Percentiles rank a stretch among this genome's conserved stretches.
These are phyloP conservation scores for Byasa hedistus DNA, from an alignment of 2,888 invertebrate genomes.

Conservation along the genomic window DNA sequence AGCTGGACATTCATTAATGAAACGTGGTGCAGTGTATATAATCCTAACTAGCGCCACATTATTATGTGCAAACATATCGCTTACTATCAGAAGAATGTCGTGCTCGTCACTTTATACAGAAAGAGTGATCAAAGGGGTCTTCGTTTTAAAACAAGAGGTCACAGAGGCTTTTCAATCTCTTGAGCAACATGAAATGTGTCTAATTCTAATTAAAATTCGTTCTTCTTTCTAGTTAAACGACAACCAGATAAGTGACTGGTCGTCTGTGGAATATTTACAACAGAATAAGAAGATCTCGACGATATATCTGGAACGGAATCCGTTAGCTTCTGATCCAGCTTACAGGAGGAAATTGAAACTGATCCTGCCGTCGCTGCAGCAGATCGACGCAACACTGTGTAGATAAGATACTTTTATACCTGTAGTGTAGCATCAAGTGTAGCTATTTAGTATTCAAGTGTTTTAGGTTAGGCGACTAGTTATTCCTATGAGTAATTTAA, in stretches of 20 bases:
- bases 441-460: background rate
- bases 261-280: conserved; percentile 86
- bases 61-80: too few relatives aligned
- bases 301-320: conserved; percentile 97
- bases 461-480: conserved; percentile 9
- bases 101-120: too few relatives aligned
- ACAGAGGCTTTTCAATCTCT: too few relatives aligned
- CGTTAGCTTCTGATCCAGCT: conserved; percentile 87
- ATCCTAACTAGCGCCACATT: too few relatives aligned
- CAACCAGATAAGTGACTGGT: conserved; percentile 93
- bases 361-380: conserved; percentile 89
- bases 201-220: background rate
- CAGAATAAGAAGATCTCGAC: conserved; percentile 85
- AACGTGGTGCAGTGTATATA: too few relatives aligned
- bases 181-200: too few relatives aligned
- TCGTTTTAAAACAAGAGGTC: too few relatives aligned
- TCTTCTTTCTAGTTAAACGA: conserved; percentile 88
- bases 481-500: too few relatives aligned
- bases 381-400: conserved; percentile 97
- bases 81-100: too few relatives aligned
- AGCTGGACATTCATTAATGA: too few relatives aligned
- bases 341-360: conserved; percentile 96
- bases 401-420: conserved; percentile 70
- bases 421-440: conserved; percentile 27
- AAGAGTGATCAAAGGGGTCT: too few relatives aligned